These are phyloP conservation scores for Chloebia gouldiae DNA, from an alignment of 2,113 vertebrate species.

Conservation along the genomic window DNA sequence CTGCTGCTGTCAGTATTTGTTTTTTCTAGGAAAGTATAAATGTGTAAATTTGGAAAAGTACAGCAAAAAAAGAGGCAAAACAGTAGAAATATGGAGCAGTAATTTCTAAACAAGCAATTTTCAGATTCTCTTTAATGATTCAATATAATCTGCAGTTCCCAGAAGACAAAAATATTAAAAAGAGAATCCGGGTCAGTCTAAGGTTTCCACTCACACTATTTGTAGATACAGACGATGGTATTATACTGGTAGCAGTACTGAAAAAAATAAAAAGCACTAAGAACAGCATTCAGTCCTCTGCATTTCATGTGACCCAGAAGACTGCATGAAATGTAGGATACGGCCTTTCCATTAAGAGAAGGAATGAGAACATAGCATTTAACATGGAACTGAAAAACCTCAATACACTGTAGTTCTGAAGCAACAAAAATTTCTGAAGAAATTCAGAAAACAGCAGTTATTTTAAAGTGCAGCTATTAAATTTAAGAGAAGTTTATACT, in stretches of 20 bases:
- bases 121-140: not conserved
- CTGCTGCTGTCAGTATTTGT: not conserved
- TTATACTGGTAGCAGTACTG: not conserved
- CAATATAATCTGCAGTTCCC: not conserved
- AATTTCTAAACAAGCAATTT: not conserved
- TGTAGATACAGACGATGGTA: not conserved
- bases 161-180: not conserved
- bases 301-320: constrained; percentile 4
- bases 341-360: not conserved
- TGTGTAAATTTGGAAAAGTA: not conserved
- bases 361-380: not conserved
- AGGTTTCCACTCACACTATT: not conserved
- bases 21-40: not conserved
- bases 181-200: not conserved
- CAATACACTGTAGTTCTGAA: not conserved
- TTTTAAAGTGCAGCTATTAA: not conserved
- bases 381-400: not conserved
- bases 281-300: not conserved
- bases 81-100: not conserved
- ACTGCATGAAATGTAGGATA: not conserved
- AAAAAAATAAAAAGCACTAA: not conserved
- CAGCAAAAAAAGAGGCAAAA: not conserved
- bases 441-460: not conserved
- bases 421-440: not conserved
- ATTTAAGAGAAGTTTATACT: not conserved